These are phyloP conservation scores for Sipunculus nudus DNA, from an alignment of 2,888 invertebrate species.

Conservation along the genomic window DNA sequence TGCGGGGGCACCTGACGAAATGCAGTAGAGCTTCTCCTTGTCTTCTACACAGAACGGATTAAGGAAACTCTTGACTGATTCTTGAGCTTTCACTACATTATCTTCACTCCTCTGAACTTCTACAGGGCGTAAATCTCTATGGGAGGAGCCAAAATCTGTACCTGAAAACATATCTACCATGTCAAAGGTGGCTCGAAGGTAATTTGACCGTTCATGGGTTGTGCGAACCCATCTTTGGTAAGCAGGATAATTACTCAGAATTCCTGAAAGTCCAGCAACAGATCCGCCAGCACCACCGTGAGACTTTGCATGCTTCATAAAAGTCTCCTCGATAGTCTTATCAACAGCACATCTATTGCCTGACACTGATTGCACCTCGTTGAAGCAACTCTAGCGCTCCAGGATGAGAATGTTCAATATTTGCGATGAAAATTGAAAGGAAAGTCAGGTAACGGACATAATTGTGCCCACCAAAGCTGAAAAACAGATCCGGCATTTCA, in stretches of 20 bases:
- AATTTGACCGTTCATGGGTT: neutral
- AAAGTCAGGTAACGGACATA: conserved; percentile 34
- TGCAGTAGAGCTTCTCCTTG: neutral
- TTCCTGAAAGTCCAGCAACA: conserved; percentile 29
- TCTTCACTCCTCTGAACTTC: conserved; percentile 24
- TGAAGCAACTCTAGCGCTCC: conserved; percentile 7
- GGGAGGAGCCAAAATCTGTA: conserved; percentile 4
- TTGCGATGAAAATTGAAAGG: conserved; percentile 30
- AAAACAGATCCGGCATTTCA: conserved; percentile 34
- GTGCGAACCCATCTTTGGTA: conserved; percentile 35
- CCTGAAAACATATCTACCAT: conserved; percentile 30
- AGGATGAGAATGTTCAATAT: conserved; percentile 36
- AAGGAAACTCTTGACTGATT: conserved; percentile 12
- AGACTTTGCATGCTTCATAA: conserved; percentile 24
- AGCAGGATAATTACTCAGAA: conserved; percentile 24
- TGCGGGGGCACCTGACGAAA: conserved; percentile 1
- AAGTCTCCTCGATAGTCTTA: conserved; percentile 28
- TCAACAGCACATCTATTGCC: conserved; percentile 34
- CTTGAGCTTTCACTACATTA: neutral
- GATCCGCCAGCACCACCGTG: conserved; percentile 26
- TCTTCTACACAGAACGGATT: conserved; percentile 6
- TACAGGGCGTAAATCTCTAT: conserved; percentile 30
- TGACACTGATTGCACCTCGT: conserved; percentile 33
- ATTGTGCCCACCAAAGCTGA: conserved; percentile 39
- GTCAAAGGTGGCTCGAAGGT: neutral